These are phyloP conservation scores for Thunnus maccoyii DNA, from an alignment of 2,113 vertebrate genomes.

Conservation along the genomic window DNA sequence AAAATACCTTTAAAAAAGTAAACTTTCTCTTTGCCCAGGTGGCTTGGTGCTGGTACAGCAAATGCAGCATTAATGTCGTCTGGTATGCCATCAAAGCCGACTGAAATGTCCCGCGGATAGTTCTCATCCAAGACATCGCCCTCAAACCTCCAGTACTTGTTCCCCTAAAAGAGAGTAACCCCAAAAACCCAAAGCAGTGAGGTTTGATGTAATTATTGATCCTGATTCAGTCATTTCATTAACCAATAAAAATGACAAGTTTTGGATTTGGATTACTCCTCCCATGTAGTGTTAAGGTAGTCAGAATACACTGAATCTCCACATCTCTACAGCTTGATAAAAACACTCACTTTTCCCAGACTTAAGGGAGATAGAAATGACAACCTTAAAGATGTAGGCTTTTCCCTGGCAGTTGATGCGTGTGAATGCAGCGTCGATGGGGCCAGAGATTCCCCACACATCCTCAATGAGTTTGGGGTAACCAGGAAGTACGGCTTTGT, in stretches of 20 bases:
- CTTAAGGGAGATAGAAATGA: background rate
- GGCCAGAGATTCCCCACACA: conserved; percentile 93
- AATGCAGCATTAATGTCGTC: conserved; percentile 88
- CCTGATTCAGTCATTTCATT: no score
- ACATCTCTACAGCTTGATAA: no score
- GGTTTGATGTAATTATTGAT: background rate
- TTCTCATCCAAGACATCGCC: conserved; percentile 87
- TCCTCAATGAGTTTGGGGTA: conserved; percentile 94
- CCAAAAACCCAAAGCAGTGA: background rate
- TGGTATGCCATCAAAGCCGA: conserved; percentile 91
- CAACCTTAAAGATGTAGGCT: conserved; percentile 96
- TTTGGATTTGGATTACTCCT: no score
- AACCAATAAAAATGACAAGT: no score
- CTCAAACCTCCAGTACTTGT: conserved; percentile 92
- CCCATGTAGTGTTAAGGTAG: background rate
- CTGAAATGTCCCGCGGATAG: conserved; percentile 89
- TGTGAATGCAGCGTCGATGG: conserved; percentile 95
- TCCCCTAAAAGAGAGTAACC: conserved; percentile 79
- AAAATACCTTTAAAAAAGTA: conserved; percentile 96
- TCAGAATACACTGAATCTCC: background rate
- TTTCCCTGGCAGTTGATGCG: conserved; percentile 98
- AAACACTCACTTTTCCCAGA: background rate
- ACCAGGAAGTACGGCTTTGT: conserved; percentile 86
- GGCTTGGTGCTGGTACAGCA: conserved; percentile 88
- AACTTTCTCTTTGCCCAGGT: conserved; percentile 87